Conservation (phyloP, 2,113 vertebrate species). For the Trachemys scripta region DNA sequence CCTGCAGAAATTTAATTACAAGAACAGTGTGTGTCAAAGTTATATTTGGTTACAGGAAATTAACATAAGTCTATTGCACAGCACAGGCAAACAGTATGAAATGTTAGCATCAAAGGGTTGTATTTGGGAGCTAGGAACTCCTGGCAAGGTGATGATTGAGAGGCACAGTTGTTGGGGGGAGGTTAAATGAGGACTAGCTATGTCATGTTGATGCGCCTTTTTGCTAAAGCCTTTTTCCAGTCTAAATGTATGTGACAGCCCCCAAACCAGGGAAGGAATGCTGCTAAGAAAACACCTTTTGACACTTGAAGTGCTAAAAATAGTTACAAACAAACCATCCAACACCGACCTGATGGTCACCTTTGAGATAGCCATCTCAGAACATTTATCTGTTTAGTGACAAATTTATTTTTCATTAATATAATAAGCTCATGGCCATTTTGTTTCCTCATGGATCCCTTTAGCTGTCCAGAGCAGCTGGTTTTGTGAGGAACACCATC, state of each 20-base stretch:
- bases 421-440: not conserved
- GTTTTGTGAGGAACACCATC: not conserved
- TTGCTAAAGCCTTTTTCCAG: not conserved
- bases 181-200: not conserved
- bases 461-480: not conserved
- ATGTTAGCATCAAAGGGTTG: not conserved
- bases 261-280: not conserved
- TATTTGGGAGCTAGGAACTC: not conserved
- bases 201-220: not conserved
- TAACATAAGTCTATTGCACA: not conserved
- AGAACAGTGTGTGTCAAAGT: not conserved
- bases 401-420: not conserved
- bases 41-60: not conserved
- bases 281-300: not conserved
- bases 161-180: not conserved
- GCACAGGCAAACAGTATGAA: not conserved
- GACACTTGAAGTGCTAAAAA: not conserved
- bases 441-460: not conserved
- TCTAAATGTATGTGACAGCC: not conserved
- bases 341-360: not conserved
- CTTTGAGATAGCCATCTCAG: not conserved
- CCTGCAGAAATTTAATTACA: slow-evolving; percentile 77
- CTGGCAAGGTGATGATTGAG: not conserved
- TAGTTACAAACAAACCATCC: not conserved
- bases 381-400: not conserved